Base-by-base conservation (phyloP, 2,113 vertebrate species). In the Laterallus jamaicensis region DNA sequence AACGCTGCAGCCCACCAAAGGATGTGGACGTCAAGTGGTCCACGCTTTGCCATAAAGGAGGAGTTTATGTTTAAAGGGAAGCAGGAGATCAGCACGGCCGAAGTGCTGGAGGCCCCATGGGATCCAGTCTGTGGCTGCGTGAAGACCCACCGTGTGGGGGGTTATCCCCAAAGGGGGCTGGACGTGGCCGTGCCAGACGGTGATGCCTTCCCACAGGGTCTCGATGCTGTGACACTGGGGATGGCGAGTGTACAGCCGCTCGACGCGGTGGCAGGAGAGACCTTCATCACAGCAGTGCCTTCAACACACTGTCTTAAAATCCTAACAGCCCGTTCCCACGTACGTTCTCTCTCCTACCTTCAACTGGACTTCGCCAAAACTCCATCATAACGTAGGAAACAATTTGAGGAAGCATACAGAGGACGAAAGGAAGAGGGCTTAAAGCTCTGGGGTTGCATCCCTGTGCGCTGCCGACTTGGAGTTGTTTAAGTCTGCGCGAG, bases 201-300 rank as follows among this genome's bases (percentile, higher is more conserved):
- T 4, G 2, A 11, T 73, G 71, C 86, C 91, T 94, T 86, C 83
- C 79, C 5, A 2, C 69, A 15, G 73, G 73, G 47, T 68, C 84
- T 63, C 4, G 6, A 71, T 83, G 84, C 76, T 64, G 60, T 11
- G 56, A 10, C 90, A 1, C 40, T 11, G 66, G 77, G 82, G 90
- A 58, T 26, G 13, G 49, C 4, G 17, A 88, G 85, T 4, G 24
- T 68, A 19, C 44, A 11, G 73, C 85, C 15, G 3, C 87, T 59
- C 11, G 0, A 31, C 1, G 0, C 2, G 6, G 62, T 54, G 90
- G 69, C 90, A 21, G 4, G 60, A 80, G 88, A 92, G 92, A 90
- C 95, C 92, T 96, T 96, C 95, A 93, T 63, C 96, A 94, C 91
- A 92, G 95, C 96, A 92, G 95, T 97, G 92, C 96, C 94, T 95